These are phyloP conservation scores for Nannobrachium achirus DNA, from an alignment of 2,113 vertebrate species.

Conservation along the genomic window DNA sequence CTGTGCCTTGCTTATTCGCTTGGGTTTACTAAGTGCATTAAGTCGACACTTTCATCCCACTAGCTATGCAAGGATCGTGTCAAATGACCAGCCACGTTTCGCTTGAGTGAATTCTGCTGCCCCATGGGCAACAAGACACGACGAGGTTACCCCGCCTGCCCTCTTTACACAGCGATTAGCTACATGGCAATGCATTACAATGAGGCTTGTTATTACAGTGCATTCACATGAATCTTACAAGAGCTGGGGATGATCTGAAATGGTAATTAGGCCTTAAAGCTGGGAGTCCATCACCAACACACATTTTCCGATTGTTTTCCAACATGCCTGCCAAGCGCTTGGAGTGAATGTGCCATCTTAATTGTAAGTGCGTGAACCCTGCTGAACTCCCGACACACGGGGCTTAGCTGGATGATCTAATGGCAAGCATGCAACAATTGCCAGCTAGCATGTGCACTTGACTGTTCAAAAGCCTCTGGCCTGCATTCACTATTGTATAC, in stretches of 20 bases:
- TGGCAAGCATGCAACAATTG: background rate
- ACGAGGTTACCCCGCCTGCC: background rate
- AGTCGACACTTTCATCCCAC: background rate
- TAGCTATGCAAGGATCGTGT: background rate
- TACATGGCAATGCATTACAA: background rate
- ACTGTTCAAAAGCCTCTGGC: no score
- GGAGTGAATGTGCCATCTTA: background rate
- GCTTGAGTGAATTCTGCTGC: background rate
- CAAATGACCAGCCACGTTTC: background rate
- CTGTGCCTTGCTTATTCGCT: background rate
- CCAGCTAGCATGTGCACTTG: no score
- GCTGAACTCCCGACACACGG: background rate
- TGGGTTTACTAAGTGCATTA: constrained; percentile 8
- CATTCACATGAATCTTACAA: background rate
- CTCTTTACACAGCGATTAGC: background rate
- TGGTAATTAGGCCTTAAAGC: background rate
- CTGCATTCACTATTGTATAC: no score
- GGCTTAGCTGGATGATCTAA: background rate
- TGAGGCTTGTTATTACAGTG: background rate
- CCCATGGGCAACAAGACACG: background rate
- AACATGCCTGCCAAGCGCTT: background rate
- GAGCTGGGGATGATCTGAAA: background rate
- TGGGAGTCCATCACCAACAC: background rate
- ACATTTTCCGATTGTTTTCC: background rate
- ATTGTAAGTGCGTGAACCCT: background rate